These are phyloP conservation scores for Sylvilagus bachmani DNA, from an alignment of 2,113 vertebrate species.

Conservation along the genomic window DNA sequence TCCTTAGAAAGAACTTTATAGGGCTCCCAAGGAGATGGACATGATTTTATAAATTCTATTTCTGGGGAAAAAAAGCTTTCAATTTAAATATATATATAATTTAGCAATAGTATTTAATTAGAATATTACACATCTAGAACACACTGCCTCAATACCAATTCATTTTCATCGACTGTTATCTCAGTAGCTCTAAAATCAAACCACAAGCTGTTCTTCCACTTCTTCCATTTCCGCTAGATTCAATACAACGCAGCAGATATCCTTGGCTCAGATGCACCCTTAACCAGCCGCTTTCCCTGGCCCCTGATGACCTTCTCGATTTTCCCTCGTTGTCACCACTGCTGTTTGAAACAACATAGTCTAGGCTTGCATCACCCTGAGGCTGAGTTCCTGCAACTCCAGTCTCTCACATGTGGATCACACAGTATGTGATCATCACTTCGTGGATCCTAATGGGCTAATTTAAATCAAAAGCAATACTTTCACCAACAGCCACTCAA, in stretches of 20 bases:
- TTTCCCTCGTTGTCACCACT: not conserved
- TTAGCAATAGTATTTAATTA: not conserved
- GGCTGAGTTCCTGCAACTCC: not conserved
- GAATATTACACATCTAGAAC: not conserved
- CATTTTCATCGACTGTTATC: not conserved
- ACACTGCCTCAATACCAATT: not conserved
- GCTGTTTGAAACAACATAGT: not conserved
- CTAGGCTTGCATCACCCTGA: too few species aligned
- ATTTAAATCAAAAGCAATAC: not conserved
- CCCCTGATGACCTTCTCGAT: too few species aligned
- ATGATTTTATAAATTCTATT: conserved; percentile 5
- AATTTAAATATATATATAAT: not conserved
- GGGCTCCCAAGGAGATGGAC: not conserved
- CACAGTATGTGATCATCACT: not conserved
- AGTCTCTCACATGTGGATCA: not conserved
- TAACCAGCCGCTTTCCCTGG: not conserved
- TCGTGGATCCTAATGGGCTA: not conserved
- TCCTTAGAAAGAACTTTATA: not conserved
- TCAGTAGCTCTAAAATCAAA: conserved; percentile 18
- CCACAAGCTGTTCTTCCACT: not conserved
- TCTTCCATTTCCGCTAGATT: not conserved
- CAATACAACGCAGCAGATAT: not conserved
- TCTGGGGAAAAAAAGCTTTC: not conserved
- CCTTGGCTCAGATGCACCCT: not conserved
- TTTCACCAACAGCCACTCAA: not conserved